Evolutionary conservation across 2,797 vertebrate species (phyloP), one percentile per base, ranked within the genome.

Genomic region (Melanotaenia maccullochi): DNA sequence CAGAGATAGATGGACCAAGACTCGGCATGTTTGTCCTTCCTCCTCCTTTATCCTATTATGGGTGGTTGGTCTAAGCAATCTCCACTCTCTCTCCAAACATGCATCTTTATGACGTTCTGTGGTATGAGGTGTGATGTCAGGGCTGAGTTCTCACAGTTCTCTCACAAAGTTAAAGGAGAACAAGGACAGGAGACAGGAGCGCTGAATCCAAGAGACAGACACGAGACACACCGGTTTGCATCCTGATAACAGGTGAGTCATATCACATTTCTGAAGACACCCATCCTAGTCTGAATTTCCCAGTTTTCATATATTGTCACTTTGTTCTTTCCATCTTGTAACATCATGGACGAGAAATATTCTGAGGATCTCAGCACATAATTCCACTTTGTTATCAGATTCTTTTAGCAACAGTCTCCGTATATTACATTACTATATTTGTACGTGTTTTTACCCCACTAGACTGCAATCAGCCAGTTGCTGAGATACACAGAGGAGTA

Each of bases 341-440:
- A 40, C 28, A 47, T 61, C 32, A 30, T 40, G 22, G 30, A 14
- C 4, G 24, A 65, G 33, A 14, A 72, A 36, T 57, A 42, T 22
- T 36, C 20, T 66, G 32, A 12, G 14, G 35, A 20, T 62, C 52
- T 56, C 51, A 70, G 59, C 40, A 3, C 79, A 86, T 90, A 84
- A 52, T 86, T 89, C 65, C 3, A 58, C 2, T 28, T 72, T 79
- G 74, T 82, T 88, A 89, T 90, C 87, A 89, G 71, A 85, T 79
- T 81, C 65, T 74, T 74, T 65, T 11, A 60, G 69, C 36, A 51
- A 35, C 49, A 67, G 47, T 70, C 72, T 65, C 0, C n/a, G 71
- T 77, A 68, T 65, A 24, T 68, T 36, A 22, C 89, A 87, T 89
- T 83, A 87, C 91, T 92, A 93, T 93, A 92, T 94, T 91, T 93